phyloP scores from a whole-genome alignment of 2,113 vertebrate species.

The Clarias magur region DNA sequence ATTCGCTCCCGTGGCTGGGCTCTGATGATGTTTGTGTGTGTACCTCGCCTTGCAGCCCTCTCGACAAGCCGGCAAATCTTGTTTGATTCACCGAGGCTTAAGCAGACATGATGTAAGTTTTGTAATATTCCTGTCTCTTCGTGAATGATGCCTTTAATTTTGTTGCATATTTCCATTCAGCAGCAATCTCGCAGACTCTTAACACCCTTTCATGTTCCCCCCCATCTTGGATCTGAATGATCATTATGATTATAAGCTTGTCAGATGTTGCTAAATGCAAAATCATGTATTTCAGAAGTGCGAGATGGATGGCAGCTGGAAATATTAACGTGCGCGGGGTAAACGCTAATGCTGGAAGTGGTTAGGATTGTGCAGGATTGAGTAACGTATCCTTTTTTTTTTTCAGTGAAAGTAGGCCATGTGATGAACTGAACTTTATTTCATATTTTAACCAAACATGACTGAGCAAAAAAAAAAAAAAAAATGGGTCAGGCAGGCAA shows the following conservation, averaged over 20 bases:
- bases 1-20: conserved; percentile 45
- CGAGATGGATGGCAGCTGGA: conserved; percentile 13
- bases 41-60: conserved; percentile 16
- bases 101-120: conserved; percentile 39
- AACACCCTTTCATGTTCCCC: neutral
- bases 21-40: conserved; percentile 47
- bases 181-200: conserved; percentile 18
- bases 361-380: too few species aligned
- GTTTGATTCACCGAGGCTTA: conserved; percentile 38
- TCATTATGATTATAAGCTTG: conserved; percentile 34
- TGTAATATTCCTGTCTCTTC: conserved; percentile 33
- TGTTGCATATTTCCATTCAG: conserved; percentile 35
- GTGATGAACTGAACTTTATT: too few species aligned
- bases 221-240: conserved; percentile 33
- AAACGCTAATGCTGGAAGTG: neutral
- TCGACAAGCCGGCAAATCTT: conserved; percentile 43
- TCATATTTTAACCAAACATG: too few species aligned
- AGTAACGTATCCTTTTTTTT: too few species aligned
- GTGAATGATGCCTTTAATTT: conserved; percentile 47
- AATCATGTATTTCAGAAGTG: conserved; percentile 24
- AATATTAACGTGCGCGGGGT: neutral
- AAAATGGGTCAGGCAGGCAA: too few species aligned
- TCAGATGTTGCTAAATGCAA: conserved; percentile 35
- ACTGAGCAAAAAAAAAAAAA: too few species aligned
- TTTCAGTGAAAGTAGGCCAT: too few species aligned